Conservation (phyloP, 2,113 vertebrate genomes). For the Spilogale gracilis region DNA sequence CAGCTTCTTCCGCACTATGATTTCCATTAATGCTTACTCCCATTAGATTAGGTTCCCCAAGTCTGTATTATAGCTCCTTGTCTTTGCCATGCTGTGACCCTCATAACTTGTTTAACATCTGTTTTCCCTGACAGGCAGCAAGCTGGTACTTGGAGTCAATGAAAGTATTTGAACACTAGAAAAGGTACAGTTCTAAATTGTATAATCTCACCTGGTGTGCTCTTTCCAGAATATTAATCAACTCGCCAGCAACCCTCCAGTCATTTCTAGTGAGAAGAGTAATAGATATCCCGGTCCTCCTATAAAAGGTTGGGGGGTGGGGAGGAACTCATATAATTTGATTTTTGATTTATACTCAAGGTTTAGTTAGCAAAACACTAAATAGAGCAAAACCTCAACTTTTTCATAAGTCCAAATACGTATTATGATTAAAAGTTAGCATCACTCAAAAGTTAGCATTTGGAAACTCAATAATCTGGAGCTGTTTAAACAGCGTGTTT, state of each 20-base stretch:
- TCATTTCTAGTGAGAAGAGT: constrained; percentile 94
- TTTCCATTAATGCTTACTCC: neutral
- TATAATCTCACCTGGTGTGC: constrained; percentile 91
- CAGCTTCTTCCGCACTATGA: neutral
- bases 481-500: neutral
- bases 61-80: neutral
- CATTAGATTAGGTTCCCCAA: neutral
- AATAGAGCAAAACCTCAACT: neutral
- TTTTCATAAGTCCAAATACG: neutral
- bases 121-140: neutral
- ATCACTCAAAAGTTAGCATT: neutral
- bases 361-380: constrained; percentile 10
- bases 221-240: constrained; percentile 95
- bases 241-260: constrained; percentile 93
- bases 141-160: neutral
- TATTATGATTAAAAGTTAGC: neutral
- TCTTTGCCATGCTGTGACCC: neutral
- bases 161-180: neutral
- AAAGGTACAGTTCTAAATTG: neutral
- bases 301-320: constrained; percentile 68
- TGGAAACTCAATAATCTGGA: constrained; percentile 14
- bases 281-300: constrained; percentile 92
- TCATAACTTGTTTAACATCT: neutral
- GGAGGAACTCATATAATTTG: neutral
- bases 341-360: neutral